phyloP scores from a whole-genome alignment of 2,797 vertebrate species.

The Poeciliopsis infans region DNA sequence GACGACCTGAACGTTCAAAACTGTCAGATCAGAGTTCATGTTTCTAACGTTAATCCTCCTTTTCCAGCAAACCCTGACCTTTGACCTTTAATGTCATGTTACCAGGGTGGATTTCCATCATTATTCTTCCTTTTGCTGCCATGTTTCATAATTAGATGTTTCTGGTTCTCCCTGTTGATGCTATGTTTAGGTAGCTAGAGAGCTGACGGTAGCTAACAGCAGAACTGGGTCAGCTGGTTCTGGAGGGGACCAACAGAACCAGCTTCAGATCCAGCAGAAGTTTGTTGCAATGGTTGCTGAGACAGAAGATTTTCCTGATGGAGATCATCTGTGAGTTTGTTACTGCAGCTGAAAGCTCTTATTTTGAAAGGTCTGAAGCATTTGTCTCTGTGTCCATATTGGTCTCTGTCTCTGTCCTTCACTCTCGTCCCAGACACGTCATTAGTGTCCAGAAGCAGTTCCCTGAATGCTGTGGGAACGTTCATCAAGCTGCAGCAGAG shows the following conservation, averaged over 20 bases:
- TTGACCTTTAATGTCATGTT: not conserved
- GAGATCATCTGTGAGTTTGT: not conserved
- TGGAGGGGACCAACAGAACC: not conserved
- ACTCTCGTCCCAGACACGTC: not conserved
- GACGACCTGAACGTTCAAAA: not conserved
- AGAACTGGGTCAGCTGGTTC: not conserved
- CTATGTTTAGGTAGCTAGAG: not conserved
- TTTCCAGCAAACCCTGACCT: not conserved
- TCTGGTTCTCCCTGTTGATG: not conserved
- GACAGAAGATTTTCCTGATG: not conserved
- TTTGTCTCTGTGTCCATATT: not conserved
- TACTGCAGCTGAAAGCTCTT: not conserved
- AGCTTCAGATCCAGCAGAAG: not conserved
- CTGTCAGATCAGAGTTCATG: not conserved
- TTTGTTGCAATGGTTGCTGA: not conserved
- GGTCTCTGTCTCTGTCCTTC: not conserved
- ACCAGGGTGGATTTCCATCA: not conserved
- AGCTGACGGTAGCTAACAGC: not conserved
- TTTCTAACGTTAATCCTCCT: not conserved
- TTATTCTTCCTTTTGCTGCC: not conserved
- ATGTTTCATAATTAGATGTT: not conserved
- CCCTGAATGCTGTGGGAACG: not conserved
- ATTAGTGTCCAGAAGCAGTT: not conserved
- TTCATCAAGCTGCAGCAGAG: not conserved
- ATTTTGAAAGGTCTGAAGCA: not conserved